Conservation (phyloP, 2,113 vertebrate genomes). For the Nannospalax galili region DNA sequence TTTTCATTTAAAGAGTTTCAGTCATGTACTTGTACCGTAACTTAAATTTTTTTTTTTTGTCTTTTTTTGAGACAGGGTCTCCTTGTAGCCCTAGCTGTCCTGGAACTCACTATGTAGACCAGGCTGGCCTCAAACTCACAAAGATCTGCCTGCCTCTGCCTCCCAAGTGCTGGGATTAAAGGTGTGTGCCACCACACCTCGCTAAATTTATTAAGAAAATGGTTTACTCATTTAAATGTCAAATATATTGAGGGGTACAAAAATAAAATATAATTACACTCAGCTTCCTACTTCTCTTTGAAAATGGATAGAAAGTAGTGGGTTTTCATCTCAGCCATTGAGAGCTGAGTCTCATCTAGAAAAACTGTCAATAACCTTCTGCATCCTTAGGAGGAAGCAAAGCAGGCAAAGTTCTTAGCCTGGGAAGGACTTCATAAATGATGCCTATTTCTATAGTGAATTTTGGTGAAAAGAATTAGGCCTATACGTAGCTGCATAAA, state of each 20-base stretch:
- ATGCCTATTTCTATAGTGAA: neutral
- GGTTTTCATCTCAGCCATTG: neutral
- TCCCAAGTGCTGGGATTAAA: too few species aligned
- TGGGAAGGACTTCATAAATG: neutral
- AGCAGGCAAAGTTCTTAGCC: neutral
- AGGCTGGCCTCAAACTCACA: too few species aligned
- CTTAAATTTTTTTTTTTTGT: constrained; percentile 57
- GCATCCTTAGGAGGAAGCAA: neutral
- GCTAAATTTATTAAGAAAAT: neutral
- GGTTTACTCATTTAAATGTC: constrained; percentile 17
- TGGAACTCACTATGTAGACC: too few species aligned
- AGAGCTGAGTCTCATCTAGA: neutral
- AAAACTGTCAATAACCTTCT: neutral
- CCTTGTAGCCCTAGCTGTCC: too few species aligned
- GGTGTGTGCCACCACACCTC: too few species aligned
- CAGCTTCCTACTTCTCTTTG: constrained; percentile 17
- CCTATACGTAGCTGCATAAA: neutral
- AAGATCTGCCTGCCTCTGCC: too few species aligned
- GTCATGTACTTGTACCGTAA: neutral
- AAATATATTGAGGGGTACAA: neutral
- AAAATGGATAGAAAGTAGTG: neutral
- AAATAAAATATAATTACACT: neutral
- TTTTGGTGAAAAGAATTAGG: neutral
- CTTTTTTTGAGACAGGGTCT: too few species aligned
- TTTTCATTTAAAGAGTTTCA: constrained; percentile 39